Evolutionary conservation across 2,888 invertebrate species (phyloP), one percentile per base, ranked within the genome.

Genomic region (Liopterus haemorrhoidalis): DNA sequence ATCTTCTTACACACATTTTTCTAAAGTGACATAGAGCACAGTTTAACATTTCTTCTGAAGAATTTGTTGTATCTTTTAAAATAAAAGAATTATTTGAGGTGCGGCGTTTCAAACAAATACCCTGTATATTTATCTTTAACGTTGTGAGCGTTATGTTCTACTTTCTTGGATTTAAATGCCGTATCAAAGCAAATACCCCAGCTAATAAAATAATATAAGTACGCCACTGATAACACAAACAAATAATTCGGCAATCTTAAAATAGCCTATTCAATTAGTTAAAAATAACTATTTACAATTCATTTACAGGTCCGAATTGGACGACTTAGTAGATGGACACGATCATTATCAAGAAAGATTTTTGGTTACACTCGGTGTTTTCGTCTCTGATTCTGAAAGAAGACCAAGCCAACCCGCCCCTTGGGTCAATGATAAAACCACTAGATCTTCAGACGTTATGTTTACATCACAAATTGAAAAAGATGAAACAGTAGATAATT

Each of bases 401-500:
- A 75, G 78, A 51, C 80, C 84, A 0, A 66, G 75, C 32, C 77
- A 82, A 52, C 78, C 79, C 14, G 81, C 83, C 1, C 82, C 86
- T 1, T 90, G 90, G 88, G 72, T 82, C 41, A 78, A 81, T 6
- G 82, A 82, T 58, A 76, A 78, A 53, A 74, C 76, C 1, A 71
- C 69, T 55, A 66, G 76, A 2, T 61, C 63, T 44, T 70, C 78
- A 1, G 72, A 75, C 49, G 71, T 82, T 0, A 67, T 91, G 1
- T 91, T 91, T 64, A 79, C 82, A 3, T 82, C 85, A 0, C 80
- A 81, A 42, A 65, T 88, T 42, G 91, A 91, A 64, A 81, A 82
- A 67, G 87, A 87, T 49, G 89, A 90, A 65, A 82, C 84, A 57
- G 72, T 85, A 18, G 89, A 90, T 58, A 87, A 85, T 62, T 90